phyloP scores from a whole-genome alignment of 2,888 invertebrate genomes.

The Linyphia triangularis region DNA sequence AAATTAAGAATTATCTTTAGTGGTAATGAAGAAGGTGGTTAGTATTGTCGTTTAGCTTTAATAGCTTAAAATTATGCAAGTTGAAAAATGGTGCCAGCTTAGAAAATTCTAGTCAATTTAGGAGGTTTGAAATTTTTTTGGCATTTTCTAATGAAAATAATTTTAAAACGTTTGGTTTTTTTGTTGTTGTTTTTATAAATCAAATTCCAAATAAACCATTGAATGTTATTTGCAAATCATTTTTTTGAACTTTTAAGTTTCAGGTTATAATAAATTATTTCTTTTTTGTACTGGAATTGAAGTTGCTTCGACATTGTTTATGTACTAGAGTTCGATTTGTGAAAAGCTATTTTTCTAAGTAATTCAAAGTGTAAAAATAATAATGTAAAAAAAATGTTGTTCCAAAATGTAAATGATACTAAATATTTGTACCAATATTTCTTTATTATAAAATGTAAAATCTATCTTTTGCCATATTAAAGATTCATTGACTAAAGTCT shows the following conservation, averaged over 20 bases:
- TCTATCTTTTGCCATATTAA: conserved; percentile 65
- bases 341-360: conserved; percentile 62
- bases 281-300: background rate
- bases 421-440: conserved; percentile 62
- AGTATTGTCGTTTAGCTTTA: too few species aligned
- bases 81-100: background rate
- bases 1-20: too few species aligned
- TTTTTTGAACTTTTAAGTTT: background rate
- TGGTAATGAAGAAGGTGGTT: too few species aligned
- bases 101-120: background rate
- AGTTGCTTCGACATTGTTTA: too few species aligned
- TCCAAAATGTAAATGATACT: conserved; percentile 37
- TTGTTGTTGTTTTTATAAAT: too few species aligned
- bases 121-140: background rate
- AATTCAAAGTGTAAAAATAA: conserved; percentile 31
- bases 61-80: background rate
- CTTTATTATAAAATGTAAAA: conserved; percentile 60
- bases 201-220: too few species aligned
- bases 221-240: too few species aligned
- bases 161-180: background rate
- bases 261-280: background rate
- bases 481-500: conserved; percentile 24
- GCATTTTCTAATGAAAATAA: background rate
- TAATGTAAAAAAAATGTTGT: conserved; percentile 21
- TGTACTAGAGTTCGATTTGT: background rate